Evolutionary conservation across 2,888 invertebrate genomes (phyloP), one percentile per base, ranked within the genome.

Genomic region (Parascotia fuliginaria): DNA sequence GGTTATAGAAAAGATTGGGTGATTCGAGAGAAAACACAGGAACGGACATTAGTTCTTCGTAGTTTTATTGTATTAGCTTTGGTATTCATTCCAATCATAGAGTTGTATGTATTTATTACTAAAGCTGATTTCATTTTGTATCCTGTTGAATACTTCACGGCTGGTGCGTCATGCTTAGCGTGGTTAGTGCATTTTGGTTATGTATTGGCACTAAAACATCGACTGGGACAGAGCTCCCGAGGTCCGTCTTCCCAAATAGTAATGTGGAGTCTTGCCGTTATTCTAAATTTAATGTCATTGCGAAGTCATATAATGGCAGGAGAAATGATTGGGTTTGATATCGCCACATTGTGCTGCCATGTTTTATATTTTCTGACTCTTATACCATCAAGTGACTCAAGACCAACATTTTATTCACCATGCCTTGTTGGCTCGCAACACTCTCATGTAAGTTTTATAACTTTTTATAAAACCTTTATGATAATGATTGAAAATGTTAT

Each of bases 121-220:
- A 90, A 87, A 57, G 78, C 81, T 38, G 75, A 88, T 32, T 85
- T 89, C 60, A 75, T 83, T 43, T 83, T 94, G 50, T 93, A 93
- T 71, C 94, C 95, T 7, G 93, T 95, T 44, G 96, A 96, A 79
- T 95, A 96, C 75, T 93, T 97, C 33, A 87, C 95, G 36, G 94
- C 94, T 15, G 95, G 95, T 33, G 93, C 95, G 2, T 94, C 96
- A 77, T 94, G 95, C 60, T 83, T 97, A 37, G 93, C 96, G 37
- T 98, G 98, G 98, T 87, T 96, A 42, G 93, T 97, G 12, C 98
- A 98, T 85, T 94, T 96, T 66, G 94, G 95, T 58, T 96, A 95
- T 85, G 93, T 94, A 66, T 86, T 96, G 63, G 94, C 95, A 2
- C 83, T 97, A 45, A 94, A 95, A 65, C 93, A 92, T 66, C 92